These are phyloP conservation scores for Polypedilum pembai DNA, from an alignment of 1,140 invertebrate genomes.

Conservation along the genomic window DNA sequence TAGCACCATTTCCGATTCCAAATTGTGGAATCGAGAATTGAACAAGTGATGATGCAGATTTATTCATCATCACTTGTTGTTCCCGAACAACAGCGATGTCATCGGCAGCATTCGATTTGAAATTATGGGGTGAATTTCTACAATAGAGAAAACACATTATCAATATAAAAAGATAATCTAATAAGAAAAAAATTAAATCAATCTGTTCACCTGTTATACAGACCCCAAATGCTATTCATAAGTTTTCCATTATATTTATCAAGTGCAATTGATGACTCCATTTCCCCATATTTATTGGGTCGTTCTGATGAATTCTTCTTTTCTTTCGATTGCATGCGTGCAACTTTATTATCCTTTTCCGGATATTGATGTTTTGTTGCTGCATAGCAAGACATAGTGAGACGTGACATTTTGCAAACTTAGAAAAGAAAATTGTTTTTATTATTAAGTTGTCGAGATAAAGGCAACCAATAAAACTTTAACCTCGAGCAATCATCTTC, in stretches of 20 bases:
- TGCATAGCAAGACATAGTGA: slow-evolving; percentile 16
- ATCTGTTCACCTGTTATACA: slow-evolving; percentile 74
- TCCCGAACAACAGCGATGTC: neutral
- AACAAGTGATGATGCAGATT: neutral
- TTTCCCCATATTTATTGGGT: neutral
- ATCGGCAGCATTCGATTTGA: slow-evolving; percentile 3
- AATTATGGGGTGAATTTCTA: slow-evolving; percentile 8
- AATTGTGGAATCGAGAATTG: slow-evolving; percentile 13
- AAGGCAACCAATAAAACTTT: neutral
- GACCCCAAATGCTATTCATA: slow-evolving; percentile 85
- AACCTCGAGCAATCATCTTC: neutral
- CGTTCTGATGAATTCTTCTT: neutral
- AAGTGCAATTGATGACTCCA: slow-evolving; percentile 41
- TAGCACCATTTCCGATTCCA: neutral
- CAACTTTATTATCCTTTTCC: neutral
- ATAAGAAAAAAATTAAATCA: no score
- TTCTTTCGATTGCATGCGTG: neutral
- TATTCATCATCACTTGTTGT: slow-evolving; percentile 19
- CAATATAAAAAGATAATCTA: neutral
- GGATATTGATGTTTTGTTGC: slow-evolving; percentile 21
- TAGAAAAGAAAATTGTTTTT: neutral
- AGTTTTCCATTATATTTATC: slow-evolving; percentile 75
- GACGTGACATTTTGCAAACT: neutral
- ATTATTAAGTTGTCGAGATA: no score
- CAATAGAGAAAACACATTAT: neutral